Percentiles rank a stretch among this genome's conserved stretches.
Evolutionary conservation across 2,113 vertebrate species (phyloP).

Genomic region (Rhea pennata): DNA sequence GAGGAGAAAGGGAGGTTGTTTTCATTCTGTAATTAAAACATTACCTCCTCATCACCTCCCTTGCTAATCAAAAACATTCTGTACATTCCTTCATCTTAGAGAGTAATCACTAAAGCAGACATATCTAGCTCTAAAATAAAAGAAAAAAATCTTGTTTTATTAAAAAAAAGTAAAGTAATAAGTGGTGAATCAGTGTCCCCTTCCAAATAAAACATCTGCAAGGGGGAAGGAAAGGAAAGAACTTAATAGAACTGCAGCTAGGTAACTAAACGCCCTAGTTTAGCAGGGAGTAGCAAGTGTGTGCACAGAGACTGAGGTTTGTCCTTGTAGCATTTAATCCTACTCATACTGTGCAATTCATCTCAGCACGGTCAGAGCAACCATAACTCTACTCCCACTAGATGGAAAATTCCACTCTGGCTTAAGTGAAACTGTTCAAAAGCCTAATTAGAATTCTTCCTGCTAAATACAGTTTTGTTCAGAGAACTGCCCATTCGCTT

Average conservation of each 20-base stretch:
- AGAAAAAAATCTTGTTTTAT: background rate
- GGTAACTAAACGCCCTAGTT: constrained; percentile 38
- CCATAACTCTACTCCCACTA: constrained; percentile 52
- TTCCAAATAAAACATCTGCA: constrained; percentile 63
- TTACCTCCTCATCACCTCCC: constrained; percentile 45
- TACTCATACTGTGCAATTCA: constrained; percentile 56
- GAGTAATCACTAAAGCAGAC: constrained; percentile 52
- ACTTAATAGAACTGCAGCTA: constrained; percentile 48
- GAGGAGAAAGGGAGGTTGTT: constrained; percentile 55
- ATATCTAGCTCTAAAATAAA: constrained; percentile 26
- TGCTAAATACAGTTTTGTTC: constrained; percentile 23
- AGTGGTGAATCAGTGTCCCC: constrained; percentile 40
- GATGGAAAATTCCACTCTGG: constrained; percentile 73
- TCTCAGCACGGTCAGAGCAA: constrained; percentile 55
- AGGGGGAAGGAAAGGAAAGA: background rate
- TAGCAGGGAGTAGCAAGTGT: constrained; percentile 41
- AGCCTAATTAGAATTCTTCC: constrained; percentile 43
- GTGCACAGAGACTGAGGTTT: constrained; percentile 32
- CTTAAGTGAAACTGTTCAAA: constrained; percentile 46
- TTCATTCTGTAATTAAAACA: constrained; percentile 66
- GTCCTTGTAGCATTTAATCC: constrained; percentile 59
- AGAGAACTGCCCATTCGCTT: background rate
- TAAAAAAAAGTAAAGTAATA: background rate
- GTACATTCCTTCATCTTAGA: constrained; percentile 63
- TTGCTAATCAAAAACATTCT: constrained; percentile 71